These are phyloP conservation scores for Eustalomyia histrio DNA, from an alignment of 2,888 invertebrate species.

Conservation along the genomic window DNA sequence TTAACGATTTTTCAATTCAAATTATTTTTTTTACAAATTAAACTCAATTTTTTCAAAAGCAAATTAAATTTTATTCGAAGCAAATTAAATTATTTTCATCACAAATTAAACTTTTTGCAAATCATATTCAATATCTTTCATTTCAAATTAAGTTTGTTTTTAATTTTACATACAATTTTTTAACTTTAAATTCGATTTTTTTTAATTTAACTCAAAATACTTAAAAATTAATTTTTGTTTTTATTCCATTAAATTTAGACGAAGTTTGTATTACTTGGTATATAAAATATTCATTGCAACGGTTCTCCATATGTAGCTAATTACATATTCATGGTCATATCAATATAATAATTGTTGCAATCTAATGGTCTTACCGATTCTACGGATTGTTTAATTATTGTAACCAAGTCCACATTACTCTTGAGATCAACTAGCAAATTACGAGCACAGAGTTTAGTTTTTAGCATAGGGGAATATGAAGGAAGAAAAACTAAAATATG, in stretches of 20 bases:
- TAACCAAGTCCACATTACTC: conserved; percentile 10
- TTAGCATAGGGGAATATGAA: conserved; percentile 17
- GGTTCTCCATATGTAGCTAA: conserved; percentile 13
- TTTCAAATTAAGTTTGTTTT: conserved; percentile 8
- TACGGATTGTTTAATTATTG: conserved; percentile 21
- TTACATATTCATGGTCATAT: conserved; percentile 7
- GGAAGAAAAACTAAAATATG: conserved; percentile 9
- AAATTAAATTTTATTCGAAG: conserved; percentile 8
- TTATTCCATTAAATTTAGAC: too few species aligned
- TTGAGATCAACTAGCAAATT: conserved; percentile 24
- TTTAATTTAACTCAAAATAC: background rate
- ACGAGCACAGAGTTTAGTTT: conserved; percentile 30
- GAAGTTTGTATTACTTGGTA: too few species aligned
- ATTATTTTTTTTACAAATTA: background rate
- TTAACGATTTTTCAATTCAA: conserved; percentile 1
- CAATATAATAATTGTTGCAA: conserved; percentile 30
- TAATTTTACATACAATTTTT: background rate
- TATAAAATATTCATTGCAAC: background rate
- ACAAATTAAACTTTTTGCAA: too few species aligned
- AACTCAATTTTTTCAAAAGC: background rate
- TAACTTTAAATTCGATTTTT: too few species aligned
- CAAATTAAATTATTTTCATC: conserved; percentile 11
- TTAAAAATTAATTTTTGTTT: conserved; percentile 9
- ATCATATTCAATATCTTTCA: background rate
- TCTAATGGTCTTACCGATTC: conserved; percentile 28